phyloP scores from a whole-genome alignment of 2,113 vertebrate species.

The Ardeotis arabs region DNA sequence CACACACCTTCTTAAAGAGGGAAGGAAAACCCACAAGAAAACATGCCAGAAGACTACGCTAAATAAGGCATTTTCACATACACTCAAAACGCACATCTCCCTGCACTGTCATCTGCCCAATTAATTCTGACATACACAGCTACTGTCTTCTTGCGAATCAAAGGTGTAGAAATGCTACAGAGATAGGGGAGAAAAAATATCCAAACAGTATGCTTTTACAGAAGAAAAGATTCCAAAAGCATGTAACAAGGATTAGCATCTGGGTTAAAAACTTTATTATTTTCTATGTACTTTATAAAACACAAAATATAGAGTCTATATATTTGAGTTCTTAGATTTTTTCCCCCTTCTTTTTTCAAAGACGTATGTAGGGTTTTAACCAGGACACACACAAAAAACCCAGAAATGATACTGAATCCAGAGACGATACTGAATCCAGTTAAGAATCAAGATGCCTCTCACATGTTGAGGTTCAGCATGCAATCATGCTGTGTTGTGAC shows the following conservation, averaged over 20 bases:
- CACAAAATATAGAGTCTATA: not conserved
- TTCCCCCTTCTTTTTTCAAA: not conserved
- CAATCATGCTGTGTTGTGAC: not conserved
- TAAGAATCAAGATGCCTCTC: not conserved
- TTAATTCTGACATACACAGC: not conserved
- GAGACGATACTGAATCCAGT: not conserved
- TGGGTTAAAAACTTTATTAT: not conserved
- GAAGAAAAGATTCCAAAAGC: not conserved
- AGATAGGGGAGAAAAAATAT: not conserved
- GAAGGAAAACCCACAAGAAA: not conserved
- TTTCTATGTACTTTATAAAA: not conserved
- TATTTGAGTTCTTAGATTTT: accelerated
- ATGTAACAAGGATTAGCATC: not conserved
- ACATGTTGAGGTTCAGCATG: not conserved
- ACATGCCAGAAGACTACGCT: not conserved
- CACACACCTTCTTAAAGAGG: not conserved
- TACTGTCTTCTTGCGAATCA: not conserved
- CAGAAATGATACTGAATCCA: not conserved
- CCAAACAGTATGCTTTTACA: not conserved
- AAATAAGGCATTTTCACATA: not conserved
- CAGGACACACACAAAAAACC: not conserved
- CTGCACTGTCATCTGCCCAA: not conserved
- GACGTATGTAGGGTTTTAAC: not conserved
- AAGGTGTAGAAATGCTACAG: not conserved
- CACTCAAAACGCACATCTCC: not conserved